A percentile compares a stretch with the other conserved stretches of the same genome.
phyloP scores from a whole-genome alignment of 2,888 invertebrate genomes.

The Syrista parreyssii region DNA sequence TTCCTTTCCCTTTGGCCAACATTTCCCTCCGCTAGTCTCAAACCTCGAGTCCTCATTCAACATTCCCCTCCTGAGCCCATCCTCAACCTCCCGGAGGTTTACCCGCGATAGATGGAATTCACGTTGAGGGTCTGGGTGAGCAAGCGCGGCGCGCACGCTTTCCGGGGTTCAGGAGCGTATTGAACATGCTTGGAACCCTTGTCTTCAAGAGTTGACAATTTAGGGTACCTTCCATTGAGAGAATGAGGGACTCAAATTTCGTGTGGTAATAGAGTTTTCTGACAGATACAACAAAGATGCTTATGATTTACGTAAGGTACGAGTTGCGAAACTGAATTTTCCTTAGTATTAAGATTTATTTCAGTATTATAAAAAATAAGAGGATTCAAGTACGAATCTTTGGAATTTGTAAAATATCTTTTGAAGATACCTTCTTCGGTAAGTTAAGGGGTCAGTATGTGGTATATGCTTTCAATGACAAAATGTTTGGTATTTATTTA shows the following conservation, averaged over 20 bases:
- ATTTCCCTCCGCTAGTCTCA: conserved; percentile 22
- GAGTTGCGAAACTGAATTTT: neutral
- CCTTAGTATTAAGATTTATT: neutral
- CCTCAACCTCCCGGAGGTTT: conserved; percentile 10
- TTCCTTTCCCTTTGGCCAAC: conserved; percentile 28
- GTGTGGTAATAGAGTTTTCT: neutral
- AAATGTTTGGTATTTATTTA: neutral
- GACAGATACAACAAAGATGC: neutral
- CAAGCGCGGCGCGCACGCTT: conserved; percentile 9
- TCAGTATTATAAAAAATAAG: neutral
- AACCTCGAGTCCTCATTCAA: conserved; percentile 53
- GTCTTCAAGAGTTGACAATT: neutral
- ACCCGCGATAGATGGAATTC: conserved; percentile 9
- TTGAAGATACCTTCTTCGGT: neutral
- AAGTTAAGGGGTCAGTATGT: neutral
- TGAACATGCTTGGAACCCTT: conserved; percentile 1
- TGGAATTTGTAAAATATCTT: neutral
- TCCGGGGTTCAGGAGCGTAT: conserved; percentile 9
- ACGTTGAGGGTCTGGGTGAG: conserved; percentile 1
- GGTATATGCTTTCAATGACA: neutral
- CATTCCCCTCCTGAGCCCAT: conserved; percentile 42
- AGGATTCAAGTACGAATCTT: too few species aligned
- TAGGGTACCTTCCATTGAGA: neutral
- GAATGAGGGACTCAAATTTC: neutral
- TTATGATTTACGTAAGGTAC: neutral